A percentile compares a stretch with the other conserved stretches of the same genome.
These are phyloP conservation scores for Xiphydria camelus DNA, from an alignment of 2,888 invertebrate species.

Conservation along the genomic window DNA sequence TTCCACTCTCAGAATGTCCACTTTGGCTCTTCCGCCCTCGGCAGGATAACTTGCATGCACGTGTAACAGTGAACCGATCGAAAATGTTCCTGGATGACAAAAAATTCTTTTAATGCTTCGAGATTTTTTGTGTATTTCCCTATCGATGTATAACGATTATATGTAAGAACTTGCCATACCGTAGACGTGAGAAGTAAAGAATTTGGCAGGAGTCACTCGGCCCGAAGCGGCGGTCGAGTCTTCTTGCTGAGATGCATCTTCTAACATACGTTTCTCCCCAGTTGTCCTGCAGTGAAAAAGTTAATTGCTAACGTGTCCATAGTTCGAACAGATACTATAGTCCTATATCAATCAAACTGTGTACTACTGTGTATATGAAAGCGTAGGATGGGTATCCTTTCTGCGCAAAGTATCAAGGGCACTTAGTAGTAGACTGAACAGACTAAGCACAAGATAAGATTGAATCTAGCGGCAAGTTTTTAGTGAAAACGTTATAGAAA, in stretches of 20 bases:
- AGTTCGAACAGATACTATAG: too few relatives aligned
- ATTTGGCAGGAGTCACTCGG: constrained; percentile 82
- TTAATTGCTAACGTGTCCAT: too few relatives aligned
- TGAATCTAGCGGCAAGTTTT: too few relatives aligned
- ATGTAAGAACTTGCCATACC: neutral
- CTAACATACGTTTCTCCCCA: constrained; percentile 58
- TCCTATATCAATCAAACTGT: too few relatives aligned
- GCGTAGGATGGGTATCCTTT: too few relatives aligned
- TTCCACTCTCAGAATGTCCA: constrained; percentile 73
- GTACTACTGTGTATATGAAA: too few relatives aligned
- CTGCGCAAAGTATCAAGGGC: too few relatives aligned
- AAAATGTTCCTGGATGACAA: constrained; percentile 49
- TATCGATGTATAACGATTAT: neutral
- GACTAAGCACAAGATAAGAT: too few relatives aligned
- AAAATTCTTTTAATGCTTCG: neutral
- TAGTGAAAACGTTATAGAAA: too few relatives aligned
- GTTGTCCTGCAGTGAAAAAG: constrained; percentile 45
- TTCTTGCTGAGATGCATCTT: constrained; percentile 57
- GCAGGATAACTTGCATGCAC: constrained; percentile 78
- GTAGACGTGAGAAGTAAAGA: constrained; percentile 75
- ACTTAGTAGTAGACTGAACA: too few relatives aligned
- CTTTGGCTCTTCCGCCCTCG: constrained; percentile 77
- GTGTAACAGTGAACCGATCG: constrained; percentile 73
- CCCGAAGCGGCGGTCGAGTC: constrained; percentile 67
- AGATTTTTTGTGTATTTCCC: constrained; percentile 3